Percentiles rank a stretch among this genome's conserved stretches.
These are phyloP conservation scores for Periophthalmus modestus DNA, from an alignment of 2,113 vertebrate species.

Conservation along the genomic window DNA sequence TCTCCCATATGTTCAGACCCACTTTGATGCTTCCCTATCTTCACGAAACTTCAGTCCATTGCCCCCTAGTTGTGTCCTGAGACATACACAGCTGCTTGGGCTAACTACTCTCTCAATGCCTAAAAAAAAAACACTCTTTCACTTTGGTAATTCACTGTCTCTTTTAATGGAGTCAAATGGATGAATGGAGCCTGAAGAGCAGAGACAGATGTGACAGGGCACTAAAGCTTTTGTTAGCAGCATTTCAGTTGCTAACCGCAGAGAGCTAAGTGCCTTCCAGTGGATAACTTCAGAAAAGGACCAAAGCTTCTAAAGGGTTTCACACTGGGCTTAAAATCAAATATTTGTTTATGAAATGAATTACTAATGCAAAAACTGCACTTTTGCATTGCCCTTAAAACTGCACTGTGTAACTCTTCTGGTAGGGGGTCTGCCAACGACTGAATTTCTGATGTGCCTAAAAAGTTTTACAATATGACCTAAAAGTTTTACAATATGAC, in stretches of 20 bases:
- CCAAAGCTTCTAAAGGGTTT: slow-evolving; percentile 5
- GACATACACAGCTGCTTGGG: background rate
- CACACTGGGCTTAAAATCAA: background rate
- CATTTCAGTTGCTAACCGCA: slow-evolving; percentile 7
- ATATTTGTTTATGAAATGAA: no score
- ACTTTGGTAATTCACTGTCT: slow-evolving; percentile 17
- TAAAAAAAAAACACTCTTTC: slow-evolving; percentile 12
- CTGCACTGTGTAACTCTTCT: no score
- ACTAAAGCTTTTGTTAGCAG: slow-evolving; percentile 7
- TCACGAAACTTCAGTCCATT: slow-evolving; percentile 13
- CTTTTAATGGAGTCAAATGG: slow-evolving; percentile 27
- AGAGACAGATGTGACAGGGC: background rate
- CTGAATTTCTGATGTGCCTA: no score
- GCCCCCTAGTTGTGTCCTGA: background rate
- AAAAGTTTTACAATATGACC: no score
- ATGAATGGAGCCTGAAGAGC: slow-evolving; percentile 24
- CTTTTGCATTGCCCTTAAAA: no score
- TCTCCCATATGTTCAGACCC: slow-evolving; percentile 31
- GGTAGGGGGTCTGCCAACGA: no score
- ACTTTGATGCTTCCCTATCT: slow-evolving; percentile 21
- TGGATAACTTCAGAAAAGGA: slow-evolving; percentile 24
- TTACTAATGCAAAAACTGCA: no score
- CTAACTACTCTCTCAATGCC: slow-evolving; percentile 9
- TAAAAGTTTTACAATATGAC: no score
- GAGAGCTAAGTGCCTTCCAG: background rate